phyloP scores from a whole-genome alignment of 2,113 vertebrate genomes.

The Ginglymostoma cirratum region DNA sequence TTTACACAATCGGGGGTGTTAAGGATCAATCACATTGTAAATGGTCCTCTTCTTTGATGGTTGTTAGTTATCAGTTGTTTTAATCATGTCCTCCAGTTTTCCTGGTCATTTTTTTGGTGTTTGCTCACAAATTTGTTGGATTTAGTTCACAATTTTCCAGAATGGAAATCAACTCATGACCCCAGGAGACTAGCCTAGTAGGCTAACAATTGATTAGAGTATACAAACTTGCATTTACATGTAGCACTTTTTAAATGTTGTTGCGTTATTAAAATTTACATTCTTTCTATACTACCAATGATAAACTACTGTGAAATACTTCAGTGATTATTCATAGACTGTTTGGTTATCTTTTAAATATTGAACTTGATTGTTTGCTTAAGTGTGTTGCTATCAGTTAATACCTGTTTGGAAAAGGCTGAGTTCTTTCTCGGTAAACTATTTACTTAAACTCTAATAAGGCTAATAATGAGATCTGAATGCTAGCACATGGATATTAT shows the following conservation, averaged over 20 bases:
- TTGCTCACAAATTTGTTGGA: not conserved
- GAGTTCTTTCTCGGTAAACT: not conserved
- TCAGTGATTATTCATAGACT: not conserved
- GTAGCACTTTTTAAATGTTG: not conserved
- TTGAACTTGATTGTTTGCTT: not conserved
- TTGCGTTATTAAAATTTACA: not conserved
- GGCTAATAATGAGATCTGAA: not conserved
- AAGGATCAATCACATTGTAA: not conserved
- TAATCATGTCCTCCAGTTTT: not conserved
- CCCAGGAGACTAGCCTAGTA: not conserved
- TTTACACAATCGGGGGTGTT: not conserved
- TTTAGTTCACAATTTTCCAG: not conserved
- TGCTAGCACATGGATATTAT: too few species aligned
- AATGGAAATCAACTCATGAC: not conserved
- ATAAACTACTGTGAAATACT: not conserved
- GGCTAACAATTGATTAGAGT: not conserved
- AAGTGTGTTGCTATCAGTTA: not conserved
- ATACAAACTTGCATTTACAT: not conserved
- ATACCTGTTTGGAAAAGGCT: slow-evolving; percentile 10
- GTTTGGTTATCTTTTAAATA: not conserved
- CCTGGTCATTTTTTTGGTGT: not conserved
- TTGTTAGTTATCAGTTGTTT: not conserved
- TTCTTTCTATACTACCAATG: not conserved
- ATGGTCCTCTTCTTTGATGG: not conserved
- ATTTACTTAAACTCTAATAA: not conserved